Conservation (phyloP, 2,888 invertebrate genomes). For the Pasiphila rectangulata region DNA sequence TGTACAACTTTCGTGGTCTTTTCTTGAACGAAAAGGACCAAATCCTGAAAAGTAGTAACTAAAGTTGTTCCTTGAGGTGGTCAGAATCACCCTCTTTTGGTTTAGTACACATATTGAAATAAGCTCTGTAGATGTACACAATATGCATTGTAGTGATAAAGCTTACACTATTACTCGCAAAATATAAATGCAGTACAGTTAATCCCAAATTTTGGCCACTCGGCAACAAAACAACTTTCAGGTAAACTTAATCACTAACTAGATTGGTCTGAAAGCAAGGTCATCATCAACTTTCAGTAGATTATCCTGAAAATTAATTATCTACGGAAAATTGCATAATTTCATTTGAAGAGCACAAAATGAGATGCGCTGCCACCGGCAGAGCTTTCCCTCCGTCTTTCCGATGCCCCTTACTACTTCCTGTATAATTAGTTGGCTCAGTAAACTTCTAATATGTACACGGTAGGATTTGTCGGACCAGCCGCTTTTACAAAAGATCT, state of each 20-base stretch:
- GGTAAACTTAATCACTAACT: not conserved
- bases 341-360: conserved; percentile 9
- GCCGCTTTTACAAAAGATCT: not conserved
- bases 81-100: too few relatives aligned
- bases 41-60: too few relatives aligned
- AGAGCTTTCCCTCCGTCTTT: conserved; percentile 39
- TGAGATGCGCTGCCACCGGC: conserved; percentile 10
- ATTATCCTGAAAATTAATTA: conserved; percentile 5
- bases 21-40: too few relatives aligned
- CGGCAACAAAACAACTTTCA: not conserved
- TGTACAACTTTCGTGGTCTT: too few relatives aligned
- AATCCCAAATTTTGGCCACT: too few relatives aligned
- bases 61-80: too few relatives aligned
- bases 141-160: too few relatives aligned
- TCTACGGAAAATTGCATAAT: conserved; percentile 9
- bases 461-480: not conserved
- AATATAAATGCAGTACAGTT: too few relatives aligned
- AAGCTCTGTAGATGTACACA: too few relatives aligned
- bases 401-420: conserved; percentile 59
- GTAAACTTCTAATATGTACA: not conserved
- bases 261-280: not conserved
- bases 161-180: too few relatives aligned
- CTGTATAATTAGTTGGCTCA: conserved; percentile 66
- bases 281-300: conserved; percentile 5
- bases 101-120: too few relatives aligned